These are phyloP conservation scores for Apamea sordens DNA, from an alignment of 2,888 invertebrate genomes.

Conservation along the genomic window DNA sequence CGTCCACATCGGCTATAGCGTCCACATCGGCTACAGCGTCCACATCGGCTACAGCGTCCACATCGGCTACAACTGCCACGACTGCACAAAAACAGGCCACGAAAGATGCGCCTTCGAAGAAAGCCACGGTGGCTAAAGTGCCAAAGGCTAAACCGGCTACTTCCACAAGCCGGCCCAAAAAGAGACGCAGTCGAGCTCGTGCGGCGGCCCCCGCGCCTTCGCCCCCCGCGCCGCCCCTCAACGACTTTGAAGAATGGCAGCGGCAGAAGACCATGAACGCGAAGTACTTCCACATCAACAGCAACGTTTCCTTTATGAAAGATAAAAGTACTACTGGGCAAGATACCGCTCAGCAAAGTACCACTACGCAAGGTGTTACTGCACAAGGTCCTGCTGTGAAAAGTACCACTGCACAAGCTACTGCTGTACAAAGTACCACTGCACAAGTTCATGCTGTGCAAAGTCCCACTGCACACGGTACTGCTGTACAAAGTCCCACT, in stretches of 20 bases:
- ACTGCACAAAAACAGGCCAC: not conserved
- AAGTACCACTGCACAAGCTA: not conserved
- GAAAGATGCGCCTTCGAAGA: not conserved
- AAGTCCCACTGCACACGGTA: not conserved
- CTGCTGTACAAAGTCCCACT: not conserved
- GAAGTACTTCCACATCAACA: slow-evolving; percentile 43
- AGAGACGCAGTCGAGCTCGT: not conserved
- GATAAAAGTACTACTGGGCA: not conserved
- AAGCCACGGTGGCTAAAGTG: not conserved
- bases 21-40: too few species aligned
- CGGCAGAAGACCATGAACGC: slow-evolving; percentile 44
- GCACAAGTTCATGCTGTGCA: rapidly evolving
- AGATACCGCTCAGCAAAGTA: not conserved
- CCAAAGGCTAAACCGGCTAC: not conserved
- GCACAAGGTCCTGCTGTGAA: too few species aligned
- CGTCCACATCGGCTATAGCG: not conserved
- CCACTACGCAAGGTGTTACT: too few species aligned
- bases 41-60: not conserved
- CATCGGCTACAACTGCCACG: not conserved
- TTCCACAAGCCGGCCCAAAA: not conserved
- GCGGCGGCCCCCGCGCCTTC: not conserved
- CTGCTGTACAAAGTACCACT: not conserved
- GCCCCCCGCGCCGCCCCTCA: not conserved
- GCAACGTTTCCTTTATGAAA: not conserved
- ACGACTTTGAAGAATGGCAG: slow-evolving; percentile 45